phyloP scores from a whole-genome alignment of 2,113 vertebrate species.

The Haemorhous mexicanus region DNA sequence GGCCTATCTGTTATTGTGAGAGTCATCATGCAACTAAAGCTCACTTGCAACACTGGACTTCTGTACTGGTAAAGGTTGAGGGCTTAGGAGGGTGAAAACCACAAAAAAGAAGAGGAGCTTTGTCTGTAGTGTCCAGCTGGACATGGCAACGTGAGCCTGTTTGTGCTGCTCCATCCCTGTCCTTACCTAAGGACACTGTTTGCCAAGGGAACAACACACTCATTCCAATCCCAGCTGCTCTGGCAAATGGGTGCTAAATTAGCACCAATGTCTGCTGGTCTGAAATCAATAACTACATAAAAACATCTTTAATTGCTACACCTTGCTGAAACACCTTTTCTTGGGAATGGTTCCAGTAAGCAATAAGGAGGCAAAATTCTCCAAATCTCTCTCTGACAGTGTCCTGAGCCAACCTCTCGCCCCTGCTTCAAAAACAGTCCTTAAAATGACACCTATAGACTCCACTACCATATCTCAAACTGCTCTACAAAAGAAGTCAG shows the following conservation, averaged over 20 bases:
- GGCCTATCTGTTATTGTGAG: neutral
- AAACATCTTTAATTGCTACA: neutral
- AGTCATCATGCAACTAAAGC: neutral
- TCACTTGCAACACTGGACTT: neutral
- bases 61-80: neutral
- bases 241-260: neutral
- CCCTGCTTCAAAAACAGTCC: neutral
- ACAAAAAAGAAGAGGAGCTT: neutral
- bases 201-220: neutral
- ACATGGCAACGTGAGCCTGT: fast-evolving
- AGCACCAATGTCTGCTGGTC: neutral
- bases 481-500: neutral
- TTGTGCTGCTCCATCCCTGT: neutral
- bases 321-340: neutral
- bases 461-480: neutral
- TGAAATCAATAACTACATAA: neutral
- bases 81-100: neutral
- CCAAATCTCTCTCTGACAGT: neutral
- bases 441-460: conserved; percentile 16
- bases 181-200: neutral
- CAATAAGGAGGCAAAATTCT: neutral
- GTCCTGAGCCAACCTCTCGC: neutral
- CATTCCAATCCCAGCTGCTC: neutral
- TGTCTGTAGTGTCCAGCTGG: neutral
- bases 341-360: neutral